Evolutionary conservation across 1,140 invertebrate species (phyloP), one percentile per base, ranked within the genome.

Genomic region (Leptinotarsa lineolata): DNA sequence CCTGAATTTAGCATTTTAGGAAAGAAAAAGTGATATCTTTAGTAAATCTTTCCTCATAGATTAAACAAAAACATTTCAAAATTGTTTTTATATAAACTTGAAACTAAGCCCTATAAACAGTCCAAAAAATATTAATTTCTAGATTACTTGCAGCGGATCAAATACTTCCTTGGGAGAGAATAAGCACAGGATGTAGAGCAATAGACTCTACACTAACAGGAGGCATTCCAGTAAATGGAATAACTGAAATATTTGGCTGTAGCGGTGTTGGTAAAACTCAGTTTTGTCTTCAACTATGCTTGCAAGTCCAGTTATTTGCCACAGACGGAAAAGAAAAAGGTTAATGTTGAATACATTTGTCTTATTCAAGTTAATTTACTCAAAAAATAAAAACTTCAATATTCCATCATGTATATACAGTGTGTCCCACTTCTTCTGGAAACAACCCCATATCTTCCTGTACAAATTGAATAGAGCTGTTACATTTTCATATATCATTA

Each of bases 261-360:
- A 92, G 93, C 85, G 92, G 92, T 11, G 88, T 88, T 78, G 95
- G 95, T 18, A 97, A 96, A 87, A 94, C 94, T 1, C 95, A 97
- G 85, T 80, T 96, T 16, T 92, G 91, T 77, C 82, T 97, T 30
- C 94, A 96, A 84, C 81, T 94, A 4, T 85, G 88, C 48, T 60
- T 86, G 13, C 79, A 80, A n/a, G 78, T 84, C 15, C 85, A 86
- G 72, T 61, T 86, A 39, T 81, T 82, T 1, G 60, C 79, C 8
- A 44, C 82, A 21, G 84, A 83, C 16, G 84, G 84, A 8, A 70
- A 83, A 59, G 78, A 75, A 66, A 77, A 74, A 79, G 66, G 75
- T 76, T 69, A 54, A 18, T 54, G 4, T 54, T 65, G 16, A 58
- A 4, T 48, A 16, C 4, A 65, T 59, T 73, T 68, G 72, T 77